Base-by-base conservation (phyloP, 1,140 invertebrate genomes). In the Cyrtorhinus lividipennis region DNA sequence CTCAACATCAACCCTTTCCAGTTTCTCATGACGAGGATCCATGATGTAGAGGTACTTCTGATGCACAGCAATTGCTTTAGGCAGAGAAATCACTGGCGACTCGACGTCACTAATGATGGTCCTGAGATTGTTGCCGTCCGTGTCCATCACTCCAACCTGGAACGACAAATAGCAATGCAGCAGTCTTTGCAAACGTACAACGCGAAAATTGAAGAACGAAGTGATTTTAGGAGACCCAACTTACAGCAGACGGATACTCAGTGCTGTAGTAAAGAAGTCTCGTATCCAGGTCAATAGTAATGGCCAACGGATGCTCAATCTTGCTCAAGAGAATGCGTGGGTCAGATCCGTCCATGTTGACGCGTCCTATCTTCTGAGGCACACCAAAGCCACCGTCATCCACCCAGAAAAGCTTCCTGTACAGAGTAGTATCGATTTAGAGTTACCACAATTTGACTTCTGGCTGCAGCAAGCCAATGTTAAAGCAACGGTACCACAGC, bases 371-470 rank as follows among this genome's bases (percentile, higher is more conserved):
- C 74, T 98, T 99, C 0, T 85, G 79, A 0, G 88, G 87, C 0
- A 98, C 88, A 10, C 92, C 91, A 65, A 81, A 86, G 15, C 90
- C 91, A 3, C 95, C 96, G 66, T 92, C 88, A 72, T 99, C 96
- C 1, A 95, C 81, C 95, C 95, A 99, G 75, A 93, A 97, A 5
- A 97, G 73, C 77, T 87, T 87, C 46, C 86, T 86, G 69, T 56
- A 77, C 73, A 63, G 67, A n/a, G n/a, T n/a, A n/a, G n/a, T 46
- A 48, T 30, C 56, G 61, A 48, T 46, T 61, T 18, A 27, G n/a
- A n/a, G n/a, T n/a, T n/a, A n/a, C n/a, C n/a, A n/a, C n/a, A n/a
- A n/a, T n/a, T n/a, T n/a, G n/a, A n/a, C n/a, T n/a, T n/a, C n/a
- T n/a, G n/a, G n/a, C n/a, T n/a, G n/a, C n/a, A n/a, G n/a, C n/a